These are phyloP conservation scores for Catharus minimus DNA, from an alignment of 2,113 vertebrate species.

Conservation along the genomic window DNA sequence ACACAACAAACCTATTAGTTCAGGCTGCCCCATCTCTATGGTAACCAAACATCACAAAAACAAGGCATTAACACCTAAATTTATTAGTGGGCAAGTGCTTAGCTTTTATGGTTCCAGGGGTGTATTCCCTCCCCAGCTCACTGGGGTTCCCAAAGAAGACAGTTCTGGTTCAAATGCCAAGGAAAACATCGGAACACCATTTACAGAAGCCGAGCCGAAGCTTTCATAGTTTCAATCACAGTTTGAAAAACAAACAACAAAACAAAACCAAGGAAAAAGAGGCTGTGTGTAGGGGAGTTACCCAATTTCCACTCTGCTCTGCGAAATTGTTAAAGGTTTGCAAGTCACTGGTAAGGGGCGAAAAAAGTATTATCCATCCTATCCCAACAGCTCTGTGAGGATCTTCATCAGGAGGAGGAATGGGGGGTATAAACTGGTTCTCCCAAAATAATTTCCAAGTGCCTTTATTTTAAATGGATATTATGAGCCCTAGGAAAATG, in stretches of 20 bases:
- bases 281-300: neutral
- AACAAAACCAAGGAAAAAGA: neutral
- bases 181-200: neutral
- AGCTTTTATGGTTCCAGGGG: neutral
- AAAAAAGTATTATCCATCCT: neutral
- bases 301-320: neutral
- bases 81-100: slow-evolving; percentile 14
- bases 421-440: neutral
- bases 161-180: slow-evolving; percentile 4
- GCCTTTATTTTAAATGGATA: neutral
- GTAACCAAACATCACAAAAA: slow-evolving; percentile 64
- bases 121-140: neutral
- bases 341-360: neutral
- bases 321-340: neutral
- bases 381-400: neutral
- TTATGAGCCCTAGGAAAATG: neutral
- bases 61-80: slow-evolving; percentile 46
- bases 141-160: neutral
- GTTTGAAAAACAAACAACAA: neutral
- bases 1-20: slow-evolving; percentile 62
- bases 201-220: neutral
- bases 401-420: neutral
- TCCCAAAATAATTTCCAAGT: neutral
- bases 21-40: slow-evolving; percentile 40
- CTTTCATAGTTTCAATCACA: neutral